phyloP scores from a whole-genome alignment of 1,140 invertebrate species.

The Brachionus rubens region DNA sequence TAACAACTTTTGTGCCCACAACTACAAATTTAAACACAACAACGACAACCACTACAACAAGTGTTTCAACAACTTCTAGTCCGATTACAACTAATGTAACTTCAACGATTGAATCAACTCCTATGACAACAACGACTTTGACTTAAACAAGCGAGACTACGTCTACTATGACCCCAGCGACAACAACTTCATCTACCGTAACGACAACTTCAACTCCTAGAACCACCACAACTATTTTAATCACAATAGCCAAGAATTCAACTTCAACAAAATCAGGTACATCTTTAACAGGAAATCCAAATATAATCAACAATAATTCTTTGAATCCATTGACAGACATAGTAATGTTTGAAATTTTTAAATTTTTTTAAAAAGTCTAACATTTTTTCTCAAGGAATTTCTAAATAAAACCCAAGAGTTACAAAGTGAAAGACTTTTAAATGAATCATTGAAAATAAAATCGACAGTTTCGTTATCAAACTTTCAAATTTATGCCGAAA shows the following conservation, averaged over 20 bases:
- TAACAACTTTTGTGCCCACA: no score
- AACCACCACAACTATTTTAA: no score
- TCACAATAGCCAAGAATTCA: no score
- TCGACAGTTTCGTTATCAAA: not conserved
- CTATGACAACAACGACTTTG: not conserved
- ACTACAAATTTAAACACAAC: not conserved
- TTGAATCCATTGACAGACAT: no score
- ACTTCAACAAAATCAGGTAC: no score
- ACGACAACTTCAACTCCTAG: no score
- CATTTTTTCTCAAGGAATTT: not conserved
- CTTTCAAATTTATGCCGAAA: not conserved
- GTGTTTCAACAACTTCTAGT: not conserved
- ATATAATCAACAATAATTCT: no score
- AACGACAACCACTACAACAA: not conserved
- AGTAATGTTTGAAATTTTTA: no score
- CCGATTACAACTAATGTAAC: not conserved
- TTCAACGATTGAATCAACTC: not conserved
- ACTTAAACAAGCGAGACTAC: not conserved
- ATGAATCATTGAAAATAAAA: not conserved
- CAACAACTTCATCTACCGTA: no score
- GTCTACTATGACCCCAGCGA: no score
- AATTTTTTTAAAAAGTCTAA: no score
- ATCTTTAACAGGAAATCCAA: no score
- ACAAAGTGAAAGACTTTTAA: constrained; percentile 4
- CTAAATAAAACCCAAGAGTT: not conserved